A percentile compares a stretch with the other conserved stretches of the same genome.
Evolutionary conservation across 2,113 vertebrate species (phyloP).

Genomic region (Alectura lathami): DNA sequence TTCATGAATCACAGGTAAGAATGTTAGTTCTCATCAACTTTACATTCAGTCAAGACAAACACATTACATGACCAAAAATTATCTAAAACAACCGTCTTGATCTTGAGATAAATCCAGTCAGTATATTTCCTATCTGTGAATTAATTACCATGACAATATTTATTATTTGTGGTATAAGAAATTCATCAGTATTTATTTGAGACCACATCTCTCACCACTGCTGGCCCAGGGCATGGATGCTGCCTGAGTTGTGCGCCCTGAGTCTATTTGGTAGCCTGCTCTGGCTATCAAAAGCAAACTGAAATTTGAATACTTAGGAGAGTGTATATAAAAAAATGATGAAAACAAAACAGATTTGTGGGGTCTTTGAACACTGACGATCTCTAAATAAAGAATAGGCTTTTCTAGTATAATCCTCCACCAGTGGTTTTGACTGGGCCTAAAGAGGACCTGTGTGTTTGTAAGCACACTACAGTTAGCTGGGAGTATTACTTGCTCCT

Average conservation of each 20-base stretch:
- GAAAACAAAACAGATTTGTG: neutral
- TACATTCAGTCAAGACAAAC: neutral
- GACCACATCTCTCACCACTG: neutral
- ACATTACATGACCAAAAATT: neutral
- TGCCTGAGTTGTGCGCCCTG: neutral
- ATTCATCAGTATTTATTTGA: neutral
- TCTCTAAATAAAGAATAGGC: neutral
- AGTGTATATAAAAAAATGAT: neutral
- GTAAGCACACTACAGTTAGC: neutral
- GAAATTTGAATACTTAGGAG: neutral
- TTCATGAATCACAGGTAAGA: neutral
- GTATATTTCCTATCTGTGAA: neutral
- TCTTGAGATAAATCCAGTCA: neutral
- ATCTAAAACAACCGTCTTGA: neutral
- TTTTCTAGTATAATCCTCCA: neutral
- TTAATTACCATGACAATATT: neutral
- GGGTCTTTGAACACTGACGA: neutral
- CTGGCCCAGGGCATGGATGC: neutral
- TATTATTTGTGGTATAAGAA: neutral
- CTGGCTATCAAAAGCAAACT: neutral
- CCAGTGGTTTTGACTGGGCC: neutral
- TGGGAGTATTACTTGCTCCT: neutral
- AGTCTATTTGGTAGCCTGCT: neutral
- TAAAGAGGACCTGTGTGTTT: neutral
- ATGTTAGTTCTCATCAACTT: neutral